Evolutionary conservation across 1,140 invertebrate genomes (phyloP).

Genomic region (Drosophila hydei): DNA sequence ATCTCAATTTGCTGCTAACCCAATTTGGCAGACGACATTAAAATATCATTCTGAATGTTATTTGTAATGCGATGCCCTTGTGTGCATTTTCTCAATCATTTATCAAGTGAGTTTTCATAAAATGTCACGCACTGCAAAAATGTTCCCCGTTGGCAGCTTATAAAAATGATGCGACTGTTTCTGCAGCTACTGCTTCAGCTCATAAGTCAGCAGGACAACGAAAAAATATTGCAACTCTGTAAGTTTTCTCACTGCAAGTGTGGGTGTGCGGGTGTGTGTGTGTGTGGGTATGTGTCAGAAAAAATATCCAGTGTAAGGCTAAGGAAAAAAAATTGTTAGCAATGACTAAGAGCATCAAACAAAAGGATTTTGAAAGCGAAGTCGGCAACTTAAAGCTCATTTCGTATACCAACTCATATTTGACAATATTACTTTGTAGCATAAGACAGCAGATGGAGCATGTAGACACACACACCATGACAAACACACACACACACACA

Average conservation of each 20-base stretch:
- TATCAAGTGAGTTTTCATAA: constrained; percentile 77
- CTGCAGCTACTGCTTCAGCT: constrained; percentile 24
- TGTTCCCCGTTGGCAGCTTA: constrained; percentile 51
- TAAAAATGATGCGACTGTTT: constrained; percentile 64
- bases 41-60: constrained; percentile 42
- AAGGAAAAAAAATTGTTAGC: constrained; percentile 35
- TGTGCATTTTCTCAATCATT: constrained; percentile 62
- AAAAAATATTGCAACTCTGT: constrained; percentile 52
- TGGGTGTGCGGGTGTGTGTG: constrained; percentile 2
- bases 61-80: constrained; percentile 24
- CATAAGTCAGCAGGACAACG: constrained; percentile 44
- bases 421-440: constrained; percentile 77
- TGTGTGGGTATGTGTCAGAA: constrained; percentile 61
- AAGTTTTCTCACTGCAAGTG: constrained; percentile 8
- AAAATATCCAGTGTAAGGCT: constrained; percentile 44
- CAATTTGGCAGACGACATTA: constrained; percentile 58
- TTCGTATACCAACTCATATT: constrained; percentile 57
- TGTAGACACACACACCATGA: constrained; percentile 9
- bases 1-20: constrained; percentile 46
- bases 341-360: constrained; percentile 69
- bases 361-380: constrained; percentile 45
- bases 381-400: constrained; percentile 66
- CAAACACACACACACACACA: neutral
- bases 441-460: constrained; percentile 51
- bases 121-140: constrained; percentile 72